Percentiles rank a stretch among this genome's conserved stretches.
phyloP scores from a whole-genome alignment of 2,797 vertebrate genomes.

The Chelon auratus region DNA sequence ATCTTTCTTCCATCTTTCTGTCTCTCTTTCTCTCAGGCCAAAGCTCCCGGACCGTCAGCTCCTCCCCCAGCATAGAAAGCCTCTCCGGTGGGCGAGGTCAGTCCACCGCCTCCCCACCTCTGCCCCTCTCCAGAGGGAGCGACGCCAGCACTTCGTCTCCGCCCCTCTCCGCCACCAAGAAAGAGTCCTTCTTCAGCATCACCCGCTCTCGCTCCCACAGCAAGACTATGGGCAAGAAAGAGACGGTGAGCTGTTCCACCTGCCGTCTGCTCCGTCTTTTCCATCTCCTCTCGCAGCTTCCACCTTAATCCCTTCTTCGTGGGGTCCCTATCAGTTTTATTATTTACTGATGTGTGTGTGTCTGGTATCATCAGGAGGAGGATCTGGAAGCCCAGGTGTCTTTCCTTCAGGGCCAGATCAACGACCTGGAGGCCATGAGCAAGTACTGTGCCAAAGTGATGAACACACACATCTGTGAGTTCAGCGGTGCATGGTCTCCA shows the following conservation, averaged over 20 bases:
- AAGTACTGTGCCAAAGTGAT: conserved; percentile 98
- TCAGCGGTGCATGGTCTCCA: background rate
- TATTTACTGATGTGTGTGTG: conserved; percentile 8
- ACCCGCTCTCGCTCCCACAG: conserved; percentile 97
- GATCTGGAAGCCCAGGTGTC: conserved; percentile 96
- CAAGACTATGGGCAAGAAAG: conserved; percentile 93
- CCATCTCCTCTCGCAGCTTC: background rate
- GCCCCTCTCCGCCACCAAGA: conserved; percentile 92
- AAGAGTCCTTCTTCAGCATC: conserved; percentile 97
- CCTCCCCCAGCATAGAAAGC: conserved; percentile 95
- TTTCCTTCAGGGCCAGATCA: conserved; percentile 97
- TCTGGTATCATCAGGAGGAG: conserved; percentile 86
- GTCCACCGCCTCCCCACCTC: conserved; percentile 91
- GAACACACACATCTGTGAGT: conserved; percentile 95
- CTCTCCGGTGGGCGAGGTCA: conserved; percentile 89
- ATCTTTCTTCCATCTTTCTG: background rate
- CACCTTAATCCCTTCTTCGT: background rate
- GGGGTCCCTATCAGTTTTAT: background rate
- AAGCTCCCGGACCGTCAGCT: conserved; percentile 89
- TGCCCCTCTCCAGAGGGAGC: conserved; percentile 86
- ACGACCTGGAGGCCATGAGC: conserved; percentile 98
- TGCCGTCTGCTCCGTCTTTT: background rate
- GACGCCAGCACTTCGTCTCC: conserved; percentile 92
- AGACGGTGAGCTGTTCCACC: conserved; percentile 84
- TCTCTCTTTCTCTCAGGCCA: conserved; percentile 81